Evolutionary conservation across 1,140 invertebrate species (phyloP), one percentile per base, ranked within the genome.

Genomic region (Ectropis grisescens): DNA sequence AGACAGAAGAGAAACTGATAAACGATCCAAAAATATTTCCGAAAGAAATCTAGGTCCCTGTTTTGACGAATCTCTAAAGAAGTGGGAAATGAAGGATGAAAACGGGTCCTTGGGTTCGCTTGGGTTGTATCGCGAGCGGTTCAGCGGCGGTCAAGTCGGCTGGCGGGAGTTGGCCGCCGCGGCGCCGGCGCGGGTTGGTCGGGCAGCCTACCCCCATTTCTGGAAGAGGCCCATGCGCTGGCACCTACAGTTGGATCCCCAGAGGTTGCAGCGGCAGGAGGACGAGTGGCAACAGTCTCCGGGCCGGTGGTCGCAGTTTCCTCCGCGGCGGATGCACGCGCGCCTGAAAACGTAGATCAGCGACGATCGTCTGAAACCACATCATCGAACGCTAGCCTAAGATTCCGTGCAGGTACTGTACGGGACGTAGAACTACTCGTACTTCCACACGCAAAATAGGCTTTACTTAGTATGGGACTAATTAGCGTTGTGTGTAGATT

Each of bases 151-250:
- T 43, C 62, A 59, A 41, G 51, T 64, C 55, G 49, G 38, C 56
- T 53, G 50, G 49, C 39, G 28, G 45, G 49, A 55, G 54, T 16
- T 62, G 70, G 41, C 53, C 62, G 58, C 49, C 53, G 62, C 58
- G 56, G 4, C 16, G 8, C 8, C 16, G 16, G 16, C n/a, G 16
- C 16, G 16, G 16, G n/a, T n/a, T n/a, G n/a, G n/a, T n/a, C n/a
- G n/a, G n/a, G n/a, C n/a, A n/a, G n/a, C n/a, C n/a, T 88, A 90
- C 52, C 93, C n/a, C 92, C 92, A 94, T 78, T 93, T 93, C 69
- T 95, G 93, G 85, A 96, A 95, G 50, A 96, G 86, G 24, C 93
- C 93, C 86, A 92, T 89, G 44, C 93, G 87, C 74, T 95, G 93
- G 76, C 93, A 96, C 49, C 91, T 87, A 75, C 93, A 96, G 82